These are phyloP conservation scores for Calameuta idolon DNA, from an alignment of 2,888 invertebrate genomes.

Conservation along the genomic window DNA sequence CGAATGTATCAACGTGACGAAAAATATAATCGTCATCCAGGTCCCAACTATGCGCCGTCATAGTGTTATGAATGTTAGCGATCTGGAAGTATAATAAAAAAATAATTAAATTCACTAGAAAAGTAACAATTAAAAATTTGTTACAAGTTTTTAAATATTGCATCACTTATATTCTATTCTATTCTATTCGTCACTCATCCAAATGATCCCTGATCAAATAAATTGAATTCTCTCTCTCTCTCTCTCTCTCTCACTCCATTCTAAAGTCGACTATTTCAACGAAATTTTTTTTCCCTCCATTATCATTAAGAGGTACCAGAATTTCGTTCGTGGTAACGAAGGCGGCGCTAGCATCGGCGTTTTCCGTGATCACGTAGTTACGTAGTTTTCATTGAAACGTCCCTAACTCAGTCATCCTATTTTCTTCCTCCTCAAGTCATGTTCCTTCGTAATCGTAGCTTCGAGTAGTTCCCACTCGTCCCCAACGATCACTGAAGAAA, in stretches of 20 bases:
- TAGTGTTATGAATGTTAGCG: slow-evolving; percentile 72
- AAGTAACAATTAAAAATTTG: neutral
- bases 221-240: too few relatives aligned
- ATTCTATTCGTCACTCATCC: too few relatives aligned
- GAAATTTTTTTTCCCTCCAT: neutral
- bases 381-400: neutral
- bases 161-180: neutral
- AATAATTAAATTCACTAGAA: neutral
- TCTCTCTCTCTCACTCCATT: too few relatives aligned
- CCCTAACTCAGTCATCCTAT: neutral
- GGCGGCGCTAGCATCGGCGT: neutral
- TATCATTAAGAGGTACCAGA: neutral
- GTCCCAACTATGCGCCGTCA: slow-evolving; percentile 75
- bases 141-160: neutral
- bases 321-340: neutral
- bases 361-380: neutral
- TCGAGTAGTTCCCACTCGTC: neutral
- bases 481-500: neutral
- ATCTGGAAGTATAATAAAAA: slow-evolving; percentile 63
- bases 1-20: slow-evolving; percentile 87
- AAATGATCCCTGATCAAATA: too few relatives aligned
- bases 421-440: neutral
- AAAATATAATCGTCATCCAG: slow-evolving; percentile 85
- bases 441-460: neutral
- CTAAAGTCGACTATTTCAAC: neutral